Evolutionary conservation across 2,888 invertebrate species (phyloP).

Genomic region (Tromatobia lineatoria): DNA sequence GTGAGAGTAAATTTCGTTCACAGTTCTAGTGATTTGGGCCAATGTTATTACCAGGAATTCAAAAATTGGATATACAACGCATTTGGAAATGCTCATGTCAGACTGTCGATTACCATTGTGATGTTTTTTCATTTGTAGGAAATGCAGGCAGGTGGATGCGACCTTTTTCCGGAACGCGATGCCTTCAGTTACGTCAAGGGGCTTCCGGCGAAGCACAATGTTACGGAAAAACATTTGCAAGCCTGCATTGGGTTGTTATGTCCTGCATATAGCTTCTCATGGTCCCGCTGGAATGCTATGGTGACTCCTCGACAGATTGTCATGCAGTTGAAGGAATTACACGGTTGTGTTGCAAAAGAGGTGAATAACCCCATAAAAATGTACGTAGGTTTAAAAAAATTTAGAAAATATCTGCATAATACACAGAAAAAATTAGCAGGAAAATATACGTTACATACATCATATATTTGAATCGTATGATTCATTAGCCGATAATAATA

Average conservation of each 20-base stretch:
- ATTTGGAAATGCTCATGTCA: not conserved
- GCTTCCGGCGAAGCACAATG: slow-evolving; percentile 87
- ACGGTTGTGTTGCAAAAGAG: slow-evolving; percentile 87
- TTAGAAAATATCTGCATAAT: slow-evolving; percentile 6
- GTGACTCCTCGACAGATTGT: slow-evolving; percentile 87
- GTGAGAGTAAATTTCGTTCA: not conserved
- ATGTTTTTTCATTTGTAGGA: slow-evolving; percentile 72
- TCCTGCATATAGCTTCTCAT: slow-evolving; percentile 92
- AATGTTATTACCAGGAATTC: not conserved
- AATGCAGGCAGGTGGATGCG: slow-evolving; percentile 90
- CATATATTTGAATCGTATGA: too few relatives aligned
- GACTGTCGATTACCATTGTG: not conserved
- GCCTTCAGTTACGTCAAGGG: slow-evolving; percentile 91
- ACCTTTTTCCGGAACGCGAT: slow-evolving; percentile 94
- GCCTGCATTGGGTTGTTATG: slow-evolving; percentile 92
- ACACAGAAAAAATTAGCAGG: too few relatives aligned
- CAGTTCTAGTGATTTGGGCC: not conserved
- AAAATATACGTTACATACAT: too few relatives aligned
- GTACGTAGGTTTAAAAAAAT: not conserved
- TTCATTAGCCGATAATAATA: too few relatives aligned
- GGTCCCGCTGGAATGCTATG: slow-evolving; percentile 91
- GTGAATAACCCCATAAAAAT: slow-evolving; percentile 77
- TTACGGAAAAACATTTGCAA: slow-evolving; percentile 91
- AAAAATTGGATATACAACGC: not conserved
- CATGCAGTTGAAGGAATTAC: slow-evolving; percentile 89